Evolutionary conservation across 1,140 invertebrate genomes (phyloP), one percentile per base, ranked within the genome.

Genomic region (Teleopsis dalmanni): DNA sequence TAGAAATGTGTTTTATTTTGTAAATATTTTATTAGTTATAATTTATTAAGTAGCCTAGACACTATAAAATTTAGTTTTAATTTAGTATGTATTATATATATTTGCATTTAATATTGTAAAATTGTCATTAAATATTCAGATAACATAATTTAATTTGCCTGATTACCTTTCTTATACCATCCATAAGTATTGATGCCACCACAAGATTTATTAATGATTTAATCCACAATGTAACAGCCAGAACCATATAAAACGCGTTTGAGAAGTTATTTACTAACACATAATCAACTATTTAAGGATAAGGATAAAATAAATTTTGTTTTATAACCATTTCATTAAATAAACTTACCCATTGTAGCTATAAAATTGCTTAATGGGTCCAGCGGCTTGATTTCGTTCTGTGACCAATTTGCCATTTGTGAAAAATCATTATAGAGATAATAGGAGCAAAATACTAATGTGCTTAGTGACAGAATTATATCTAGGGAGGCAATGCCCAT

Each of bases 201-300:
- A 64, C 54, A 18, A 67, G 50, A 54, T 67, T 67, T 33, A 67
- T 62, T 45, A 67, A 59, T 5, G 64, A 59, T 52, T 67, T 67
- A 10, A 67, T 48, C 63, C 64, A 67, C 47, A 67, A 53, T 14
- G 60, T 62, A 9, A 62, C 52, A 3, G 63, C 60, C 14, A 65
- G 51, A 40, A 65, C 65, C 59, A 67, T 67, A 42, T 67, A 67
- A 35, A 67, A 67, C 9, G 65, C 64, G 21, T 64, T 58, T 1
- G 64, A 64, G 19, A 67, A 67, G 37, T 67, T 65, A 45, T 65
- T 54, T 4, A 67, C 58, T 43, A 65, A 52, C 10, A 67, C 51
- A 52, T 67, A 67, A 33, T 67, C 57, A 31, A 67, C 64, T 67
- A n/a, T n/a, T n/a, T n/a, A n/a, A n/a, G n/a, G n/a, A n/a, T n/a